Evolutionary conservation across 64 coral and sea anemone species (phyloP), one percentile per base, ranked within the genome.

Genomic region (Acropora yongei): DNA sequence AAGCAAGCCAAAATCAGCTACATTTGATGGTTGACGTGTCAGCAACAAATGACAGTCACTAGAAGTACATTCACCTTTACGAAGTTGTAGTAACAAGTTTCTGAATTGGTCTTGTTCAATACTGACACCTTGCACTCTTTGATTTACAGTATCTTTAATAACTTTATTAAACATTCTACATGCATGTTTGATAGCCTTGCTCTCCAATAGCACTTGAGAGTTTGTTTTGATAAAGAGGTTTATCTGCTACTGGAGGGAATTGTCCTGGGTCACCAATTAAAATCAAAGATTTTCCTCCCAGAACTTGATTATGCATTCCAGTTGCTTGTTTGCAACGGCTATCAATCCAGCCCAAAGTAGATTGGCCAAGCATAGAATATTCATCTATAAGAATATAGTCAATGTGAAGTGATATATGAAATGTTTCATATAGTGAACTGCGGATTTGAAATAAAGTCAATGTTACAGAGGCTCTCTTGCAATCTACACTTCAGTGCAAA

Each of bases 21-120:
- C 71, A 44, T 42, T 68, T 88, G 71, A 88, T 75, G 5, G 86
- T 88, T 69, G 60, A 46, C 86, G 44, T 46, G 82, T 85, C 45
- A 82, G 48, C 79, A 82, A 51, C 51, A 82, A 57, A 39, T 82
- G 79, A 45, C 79, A 85, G 48, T 85, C 82, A 41, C 65, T n/a
- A 41, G 30, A 41, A 6, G 57, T 16, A 63, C 17, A 68, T 66
- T 85, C 84, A 73, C 84, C 84, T 72, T 69, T 74, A 14, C 84
- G 13, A 40, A 87, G 60, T 69, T 67, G 47, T 49, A 87, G 48
- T 47, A 87, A 69, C 69, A 87, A 87, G 44, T 66, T 74, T 71
- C 84, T 87, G 69, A 87, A 87, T 83, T 39, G 53, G 30, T 80
- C 82, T 85, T 85, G 55, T 85, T 85, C 40, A 40, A 19, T 63